Base-by-base conservation (phyloP, 2,797 vertebrate species). In the Hydrocynus forskahlii region DNA sequence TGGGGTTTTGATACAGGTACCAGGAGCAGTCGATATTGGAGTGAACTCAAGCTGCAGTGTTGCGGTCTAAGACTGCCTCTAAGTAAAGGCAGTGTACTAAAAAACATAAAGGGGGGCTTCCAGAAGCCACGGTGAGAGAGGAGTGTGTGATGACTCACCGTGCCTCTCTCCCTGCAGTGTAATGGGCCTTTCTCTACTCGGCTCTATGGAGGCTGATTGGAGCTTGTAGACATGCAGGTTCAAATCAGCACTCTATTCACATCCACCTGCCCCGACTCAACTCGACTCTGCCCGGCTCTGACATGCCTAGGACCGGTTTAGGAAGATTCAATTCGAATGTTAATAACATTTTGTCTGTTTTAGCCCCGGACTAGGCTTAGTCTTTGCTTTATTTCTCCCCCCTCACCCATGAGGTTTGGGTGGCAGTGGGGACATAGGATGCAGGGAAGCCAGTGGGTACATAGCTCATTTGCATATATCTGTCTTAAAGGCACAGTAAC, bases 211-310 rank as follows among this genome's bases (percentile, higher is more conserved):
- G 79, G 77, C 84, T 89, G 89, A 89, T 91, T 89, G 85, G 86
- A 82, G 83, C 86, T 57, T 80, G 80, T 52, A 62, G 86, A 87
- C 64, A 76, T 40, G 55, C 73, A 62, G 79, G 81, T 82, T 82
- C 57, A 83, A 90, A 90, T 91, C 88, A 88, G 84, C 66, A 64
- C 83, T 71, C 86, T 74, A 88, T 85, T 89, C 87, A 89, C 68
- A 84, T 85, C 86, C 76, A 57, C 73, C 52, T 71, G 54, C 72
- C 82, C 13, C 35, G 60, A 83, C 9, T 68, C 71, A 43, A 12
- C 43, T 57, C 29, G 74, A 63, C 55, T 71, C 19, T 9, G 12
- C 43, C 29, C 73, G 40, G 79, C 52, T 17, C 16, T 16, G 83
- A 81, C 9, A 77, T 52, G 71, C 69, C 50, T 52, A 79, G 43